Percentiles rank a stretch among this genome's conserved stretches.
phyloP scores from a whole-genome alignment of 2,113 vertebrate species.

The Istiophorus platypterus region DNA sequence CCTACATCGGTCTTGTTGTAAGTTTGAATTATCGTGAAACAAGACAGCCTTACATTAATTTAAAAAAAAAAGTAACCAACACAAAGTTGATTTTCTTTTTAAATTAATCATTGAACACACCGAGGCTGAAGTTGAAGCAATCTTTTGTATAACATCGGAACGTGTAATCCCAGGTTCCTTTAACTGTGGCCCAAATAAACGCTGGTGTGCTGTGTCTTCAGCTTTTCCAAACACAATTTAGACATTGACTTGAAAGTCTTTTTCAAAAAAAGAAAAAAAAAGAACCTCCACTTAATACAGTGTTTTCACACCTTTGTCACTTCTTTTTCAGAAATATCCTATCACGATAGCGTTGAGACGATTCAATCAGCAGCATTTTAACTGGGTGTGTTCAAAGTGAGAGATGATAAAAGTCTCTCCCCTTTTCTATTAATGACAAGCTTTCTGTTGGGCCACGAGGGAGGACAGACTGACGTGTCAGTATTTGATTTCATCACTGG shows the following conservation, averaged over 20 bases:
- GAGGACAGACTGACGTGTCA: slow-evolving; percentile 84
- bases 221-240: neutral
- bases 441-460: slow-evolving; percentile 19
- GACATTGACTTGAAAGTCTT: neutral
- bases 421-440: slow-evolving; percentile 29
- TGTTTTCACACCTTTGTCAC: neutral
- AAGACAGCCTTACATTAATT: neutral
- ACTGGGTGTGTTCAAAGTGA: slow-evolving; percentile 58
- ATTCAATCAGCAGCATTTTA: slow-evolving; percentile 38
- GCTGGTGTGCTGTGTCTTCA: neutral
- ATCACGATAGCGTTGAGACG: neutral
- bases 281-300: neutral
- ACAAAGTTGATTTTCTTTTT: too few relatives aligned
- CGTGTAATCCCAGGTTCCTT: too few relatives aligned
- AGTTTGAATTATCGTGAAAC: neutral
- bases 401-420: slow-evolving; percentile 56
- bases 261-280: too few relatives aligned
- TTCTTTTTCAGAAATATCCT: neutral
- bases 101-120: too few relatives aligned
- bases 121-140: too few relatives aligned
- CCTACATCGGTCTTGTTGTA: neutral
- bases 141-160: too few relatives aligned
- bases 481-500: slow-evolving; percentile 77
- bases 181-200: too few relatives aligned
- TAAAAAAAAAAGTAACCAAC: too few relatives aligned